Conservation (phyloP, 1,140 invertebrate genomes). For the Diachasma alloeum region DNA sequence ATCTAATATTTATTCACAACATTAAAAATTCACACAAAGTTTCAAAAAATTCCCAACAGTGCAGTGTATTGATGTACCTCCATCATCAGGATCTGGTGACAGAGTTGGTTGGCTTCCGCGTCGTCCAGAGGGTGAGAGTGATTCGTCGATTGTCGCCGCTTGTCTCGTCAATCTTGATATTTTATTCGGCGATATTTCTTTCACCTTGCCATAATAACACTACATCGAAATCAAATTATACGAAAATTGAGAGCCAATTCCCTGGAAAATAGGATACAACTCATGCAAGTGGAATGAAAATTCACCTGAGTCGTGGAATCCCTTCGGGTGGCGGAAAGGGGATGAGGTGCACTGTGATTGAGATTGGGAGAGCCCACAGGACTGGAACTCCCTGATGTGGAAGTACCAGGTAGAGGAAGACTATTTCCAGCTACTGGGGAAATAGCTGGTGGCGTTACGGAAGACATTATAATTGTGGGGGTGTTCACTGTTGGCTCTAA, state of each 20-base stretch:
- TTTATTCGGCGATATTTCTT: slow-evolving; percentile 72
- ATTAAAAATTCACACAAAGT: too few relatives aligned
- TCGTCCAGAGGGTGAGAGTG: slow-evolving; percentile 74
- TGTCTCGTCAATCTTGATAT: slow-evolving; percentile 81
- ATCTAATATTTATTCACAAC: too few relatives aligned
- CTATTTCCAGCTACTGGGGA: slow-evolving; percentile 70
- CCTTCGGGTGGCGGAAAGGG: slow-evolving; percentile 71
- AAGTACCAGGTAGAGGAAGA: slow-evolving; percentile 57
- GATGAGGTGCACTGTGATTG: slow-evolving; percentile 69
- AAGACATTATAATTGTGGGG: slow-evolving; percentile 82
- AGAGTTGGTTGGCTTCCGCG: slow-evolving; percentile 82
- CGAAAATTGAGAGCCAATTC: background rate
- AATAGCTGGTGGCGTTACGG: slow-evolving; percentile 80
- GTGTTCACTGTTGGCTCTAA: slow-evolving; percentile 70
- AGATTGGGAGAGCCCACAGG: slow-evolving; percentile 63
- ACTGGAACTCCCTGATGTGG: slow-evolving; percentile 58
- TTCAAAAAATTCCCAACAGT: too few relatives aligned
- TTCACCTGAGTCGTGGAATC: slow-evolving; percentile 84
- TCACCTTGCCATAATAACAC: slow-evolving; percentile 60
- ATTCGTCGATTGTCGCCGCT: slow-evolving; percentile 88
- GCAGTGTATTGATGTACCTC: slow-evolving; percentile 50
- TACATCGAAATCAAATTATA: slow-evolving; percentile 28
- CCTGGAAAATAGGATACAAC: background rate
- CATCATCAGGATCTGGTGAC: slow-evolving; percentile 75
- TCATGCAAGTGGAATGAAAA: background rate